Conservation (phyloP, 1,140 invertebrate species). For the Macrobrachium rosenbergii region DNA sequence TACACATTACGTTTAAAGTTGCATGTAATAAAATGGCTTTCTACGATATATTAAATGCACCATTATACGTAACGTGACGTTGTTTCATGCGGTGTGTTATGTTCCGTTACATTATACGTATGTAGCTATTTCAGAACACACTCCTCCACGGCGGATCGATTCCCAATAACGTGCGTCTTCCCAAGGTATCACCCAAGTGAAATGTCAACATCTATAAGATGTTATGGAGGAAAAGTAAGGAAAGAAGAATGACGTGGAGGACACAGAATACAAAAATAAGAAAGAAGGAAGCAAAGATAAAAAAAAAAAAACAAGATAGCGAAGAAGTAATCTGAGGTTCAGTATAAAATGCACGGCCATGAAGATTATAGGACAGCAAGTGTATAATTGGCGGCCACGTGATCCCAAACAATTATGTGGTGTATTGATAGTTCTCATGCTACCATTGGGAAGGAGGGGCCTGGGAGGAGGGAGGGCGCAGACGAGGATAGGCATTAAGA, state of each 20-base stretch:
- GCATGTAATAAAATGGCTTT: no score
- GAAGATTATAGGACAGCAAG: neutral
- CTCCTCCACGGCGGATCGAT: no score
- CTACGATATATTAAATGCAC: no score
- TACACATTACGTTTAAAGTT: no score
- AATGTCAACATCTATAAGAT: no score
- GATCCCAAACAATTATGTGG: conserved; percentile 12
- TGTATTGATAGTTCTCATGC: conserved; percentile 21
- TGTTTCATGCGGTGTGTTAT: neutral
- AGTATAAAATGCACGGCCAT: neutral
- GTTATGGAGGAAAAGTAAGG: no score
- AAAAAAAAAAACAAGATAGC: neutral
- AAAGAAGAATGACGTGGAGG: no score
- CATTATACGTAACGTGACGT: no score
- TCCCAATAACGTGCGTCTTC: no score
- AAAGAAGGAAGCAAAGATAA: neutral
- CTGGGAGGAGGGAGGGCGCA: neutral
- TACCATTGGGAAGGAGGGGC: neutral
- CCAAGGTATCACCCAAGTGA: no score
- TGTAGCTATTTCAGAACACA: no score
- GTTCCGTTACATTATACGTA: neutral
- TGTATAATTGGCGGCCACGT: conserved; percentile 10
- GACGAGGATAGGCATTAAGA: neutral
- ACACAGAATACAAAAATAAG: no score
- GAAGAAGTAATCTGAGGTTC: neutral